Evolutionary conservation across 2,888 invertebrate genomes (phyloP).

Genomic region (Tiliacea aurago): DNA sequence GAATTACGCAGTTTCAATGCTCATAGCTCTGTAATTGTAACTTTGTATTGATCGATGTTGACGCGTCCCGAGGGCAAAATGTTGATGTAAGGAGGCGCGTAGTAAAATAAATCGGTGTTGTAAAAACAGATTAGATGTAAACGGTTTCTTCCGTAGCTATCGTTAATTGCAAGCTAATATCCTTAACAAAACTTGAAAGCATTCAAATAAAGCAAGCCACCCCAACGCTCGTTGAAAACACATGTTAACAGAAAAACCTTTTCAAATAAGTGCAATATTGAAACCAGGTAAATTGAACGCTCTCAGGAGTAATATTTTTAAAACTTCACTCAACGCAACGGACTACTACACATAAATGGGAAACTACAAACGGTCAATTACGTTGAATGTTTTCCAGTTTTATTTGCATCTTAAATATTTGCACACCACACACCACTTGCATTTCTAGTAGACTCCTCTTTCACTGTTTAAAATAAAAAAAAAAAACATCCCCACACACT

Average conservation of each 20-base stretch:
- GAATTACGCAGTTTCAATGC: slow-evolving; percentile 6
- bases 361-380: not conserved
- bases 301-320: not conserved
- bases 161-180: not conserved
- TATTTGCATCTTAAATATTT: not conserved
- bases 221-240: not conserved
- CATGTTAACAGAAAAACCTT: not conserved
- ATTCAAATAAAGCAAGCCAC: not conserved
- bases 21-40: slow-evolving; percentile 13
- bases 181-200: not conserved
- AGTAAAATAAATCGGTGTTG: slow-evolving; percentile 19
- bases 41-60: slow-evolving; percentile 45
- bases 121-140: slow-evolving; percentile 8
- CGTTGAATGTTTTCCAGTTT: not conserved
- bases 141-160: not conserved
- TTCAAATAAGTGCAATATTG: not conserved
- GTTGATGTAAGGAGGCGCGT: slow-evolving; percentile 13
- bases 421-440: too few species aligned
- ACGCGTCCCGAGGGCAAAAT: slow-evolving; percentile 24
- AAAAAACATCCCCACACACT: not conserved
- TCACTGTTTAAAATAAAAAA: not conserved
- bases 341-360: too few species aligned
- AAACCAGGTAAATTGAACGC: not conserved
- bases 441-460: not conserved
- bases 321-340: not conserved